Evolutionary conservation across 1,140 invertebrate genomes (phyloP), one percentile per base, ranked within the genome.

Genomic region (Bombus terrestris): DNA sequence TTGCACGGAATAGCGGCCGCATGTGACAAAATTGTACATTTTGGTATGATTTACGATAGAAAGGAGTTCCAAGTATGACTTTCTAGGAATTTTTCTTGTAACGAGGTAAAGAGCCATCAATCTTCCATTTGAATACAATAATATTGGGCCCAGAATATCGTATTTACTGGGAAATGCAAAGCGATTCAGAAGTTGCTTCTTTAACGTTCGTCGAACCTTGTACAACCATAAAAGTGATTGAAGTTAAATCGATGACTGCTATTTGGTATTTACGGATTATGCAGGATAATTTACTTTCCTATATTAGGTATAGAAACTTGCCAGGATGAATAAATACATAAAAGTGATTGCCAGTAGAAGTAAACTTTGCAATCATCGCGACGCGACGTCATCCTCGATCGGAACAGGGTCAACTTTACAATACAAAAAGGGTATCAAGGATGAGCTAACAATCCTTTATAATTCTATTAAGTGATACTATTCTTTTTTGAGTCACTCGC

Each of bases 1-100:
- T 62, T 77, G 32, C 32, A 32, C 2, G 3, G 28, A 57, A 53
- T 37, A 35, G 9, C 37, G n/a, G 2, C 22, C 37, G 2, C 25
- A 12, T 28, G 22, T 22, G 75, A 62, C 57, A 77, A 41, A 25
- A 32, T 39, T 41, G n/a, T 62, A 41, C 18, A 41, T 41, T 64
- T 80, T n/a, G 13, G 28, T 37, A 13, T 68, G 62, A 80, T 80
- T 80, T 69, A 47, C 25, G 62, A 43, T 62, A 10, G n/a, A 53
- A 68, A 68, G 77, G 59, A 18, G 43, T 4, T 37, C 8, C 2
- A 47, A 69, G 25, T 41, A 3, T 22, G 41, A 80, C 78, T 80
- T 80, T 80, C 78, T 80, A 80, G 32, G 62, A 43, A 35, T 69
- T 3, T 69, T 69, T 12, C 32, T 10, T 28, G 10, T 12, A 13